A percentile compares a stretch with the other conserved stretches of the same genome.
Evolutionary conservation across 2,797 vertebrate species (phyloP).

Genomic region (Zonotrichia albicollis): DNA sequence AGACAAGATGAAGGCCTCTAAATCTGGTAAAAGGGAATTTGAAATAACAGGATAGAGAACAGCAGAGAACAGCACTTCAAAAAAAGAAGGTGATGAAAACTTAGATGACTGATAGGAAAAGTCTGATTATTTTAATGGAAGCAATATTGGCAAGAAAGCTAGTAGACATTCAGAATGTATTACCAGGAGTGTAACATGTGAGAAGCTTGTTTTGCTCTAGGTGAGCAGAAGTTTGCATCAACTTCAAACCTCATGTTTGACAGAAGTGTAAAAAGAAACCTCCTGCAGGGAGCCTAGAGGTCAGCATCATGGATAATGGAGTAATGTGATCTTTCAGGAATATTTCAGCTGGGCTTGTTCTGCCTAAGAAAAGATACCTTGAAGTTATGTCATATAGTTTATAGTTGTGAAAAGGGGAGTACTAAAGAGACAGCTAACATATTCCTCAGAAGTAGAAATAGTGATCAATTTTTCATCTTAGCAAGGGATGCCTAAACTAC

Average conservation of each 20-base stretch:
- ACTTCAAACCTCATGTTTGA: neutral
- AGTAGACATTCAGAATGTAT: neutral
- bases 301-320: neutral
- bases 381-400: neutral
- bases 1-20: neutral
- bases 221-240: neutral
- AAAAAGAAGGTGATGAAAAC: neutral
- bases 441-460: neutral
- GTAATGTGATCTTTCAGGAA: neutral
- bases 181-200: neutral
- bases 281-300: neutral
- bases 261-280: neutral
- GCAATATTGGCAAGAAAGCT: neutral
- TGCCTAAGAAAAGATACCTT: neutral
- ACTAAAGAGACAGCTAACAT: neutral
- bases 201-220: neutral
- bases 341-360: neutral
- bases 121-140: neutral
- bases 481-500: neutral
- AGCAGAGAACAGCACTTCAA: neutral
- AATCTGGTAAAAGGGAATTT: neutral
- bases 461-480: neutral
- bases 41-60: neutral
- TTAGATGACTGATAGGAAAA: neutral
- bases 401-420: neutral